These are phyloP conservation scores for Drosophila putrida DNA, from an alignment of 2,888 invertebrate genomes.

Conservation along the genomic window DNA sequence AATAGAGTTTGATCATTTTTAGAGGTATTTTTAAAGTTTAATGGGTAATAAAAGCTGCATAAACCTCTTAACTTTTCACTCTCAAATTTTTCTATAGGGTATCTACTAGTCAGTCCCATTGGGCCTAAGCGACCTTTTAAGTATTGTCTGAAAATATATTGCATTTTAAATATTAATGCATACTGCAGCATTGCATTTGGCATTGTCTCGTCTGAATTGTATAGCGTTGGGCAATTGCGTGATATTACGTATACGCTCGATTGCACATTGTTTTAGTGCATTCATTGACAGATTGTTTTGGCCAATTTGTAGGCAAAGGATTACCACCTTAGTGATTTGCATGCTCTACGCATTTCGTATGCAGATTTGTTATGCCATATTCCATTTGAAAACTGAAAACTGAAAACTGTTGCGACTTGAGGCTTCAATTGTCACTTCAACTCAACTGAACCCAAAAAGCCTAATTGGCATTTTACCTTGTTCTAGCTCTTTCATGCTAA, in stretches of 20 bases:
- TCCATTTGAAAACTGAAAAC: no score
- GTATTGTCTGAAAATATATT: constrained; percentile 30
- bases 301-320: constrained; percentile 29
- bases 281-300: constrained; percentile 26
- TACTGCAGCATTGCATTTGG: constrained; percentile 19
- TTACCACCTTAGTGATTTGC: constrained; percentile 36
- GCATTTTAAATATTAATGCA: constrained; percentile 44
- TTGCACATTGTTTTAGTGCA: constrained; percentile 14
- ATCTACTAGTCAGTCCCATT: background rate
- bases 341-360: constrained; percentile 31
- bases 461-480: constrained; percentile 63
- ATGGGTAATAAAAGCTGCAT: no score
- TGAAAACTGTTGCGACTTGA: constrained; percentile 31
- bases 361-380: constrained; percentile 26
- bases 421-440: constrained; percentile 57
- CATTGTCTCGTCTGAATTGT: constrained; percentile 21
- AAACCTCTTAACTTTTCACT: no score
- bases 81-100: background rate
- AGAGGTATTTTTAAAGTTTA: no score
- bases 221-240: constrained; percentile 8
- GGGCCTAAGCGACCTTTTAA: background rate
- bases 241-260: constrained; percentile 44
- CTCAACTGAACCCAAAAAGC: background rate
- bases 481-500: constrained; percentile 20
- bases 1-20: background rate